A percentile compares a stretch with the other conserved stretches of the same genome.
Evolutionary conservation across 2,113 vertebrate species (phyloP).

Genomic region (Pyxicephalus adspersus): DNA sequence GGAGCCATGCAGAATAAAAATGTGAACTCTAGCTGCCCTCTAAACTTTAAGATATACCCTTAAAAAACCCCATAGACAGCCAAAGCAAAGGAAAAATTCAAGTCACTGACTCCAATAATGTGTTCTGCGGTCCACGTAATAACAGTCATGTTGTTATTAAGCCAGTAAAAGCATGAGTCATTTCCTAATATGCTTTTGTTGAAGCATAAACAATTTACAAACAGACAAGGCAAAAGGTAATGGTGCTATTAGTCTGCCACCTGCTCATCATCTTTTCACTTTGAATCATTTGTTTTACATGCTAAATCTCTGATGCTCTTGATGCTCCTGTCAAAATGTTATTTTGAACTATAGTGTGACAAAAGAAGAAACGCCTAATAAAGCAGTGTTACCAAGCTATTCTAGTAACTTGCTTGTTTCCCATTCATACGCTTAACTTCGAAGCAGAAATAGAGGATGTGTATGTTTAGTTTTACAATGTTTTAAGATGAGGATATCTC

Average conservation of each 20-base stretch:
- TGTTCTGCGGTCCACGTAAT: neutral
- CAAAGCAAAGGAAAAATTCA: neutral
- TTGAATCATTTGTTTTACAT: slow-evolving; percentile 32
- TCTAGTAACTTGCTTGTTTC: too few species aligned
- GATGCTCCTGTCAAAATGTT: slow-evolving; percentile 38
- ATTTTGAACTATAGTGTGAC: neutral
- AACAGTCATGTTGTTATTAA: slow-evolving; percentile 2
- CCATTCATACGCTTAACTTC: too few species aligned
- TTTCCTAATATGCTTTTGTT: slow-evolving; percentile 12
- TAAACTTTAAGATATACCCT: too few species aligned
- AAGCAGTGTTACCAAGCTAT: neutral
- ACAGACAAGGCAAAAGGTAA: slow-evolving; percentile 18
- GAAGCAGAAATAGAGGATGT: too few species aligned
- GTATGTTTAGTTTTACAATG: too few species aligned
- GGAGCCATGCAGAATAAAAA: too few species aligned
- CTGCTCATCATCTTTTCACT: slow-evolving; percentile 26
- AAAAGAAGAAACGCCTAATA: neutral
- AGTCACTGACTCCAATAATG: neutral
- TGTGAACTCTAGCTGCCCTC: too few species aligned
- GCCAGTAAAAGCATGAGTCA: neutral
- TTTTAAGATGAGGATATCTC: too few species aligned
- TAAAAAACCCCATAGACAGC: too few species aligned
- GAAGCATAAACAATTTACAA: slow-evolving; percentile 10
- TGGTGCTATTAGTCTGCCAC: slow-evolving; percentile 38
- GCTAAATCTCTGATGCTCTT: slow-evolving; percentile 16